Base-by-base conservation (phyloP, 2,113 vertebrate species). In the Casuarius casuarius region DNA sequence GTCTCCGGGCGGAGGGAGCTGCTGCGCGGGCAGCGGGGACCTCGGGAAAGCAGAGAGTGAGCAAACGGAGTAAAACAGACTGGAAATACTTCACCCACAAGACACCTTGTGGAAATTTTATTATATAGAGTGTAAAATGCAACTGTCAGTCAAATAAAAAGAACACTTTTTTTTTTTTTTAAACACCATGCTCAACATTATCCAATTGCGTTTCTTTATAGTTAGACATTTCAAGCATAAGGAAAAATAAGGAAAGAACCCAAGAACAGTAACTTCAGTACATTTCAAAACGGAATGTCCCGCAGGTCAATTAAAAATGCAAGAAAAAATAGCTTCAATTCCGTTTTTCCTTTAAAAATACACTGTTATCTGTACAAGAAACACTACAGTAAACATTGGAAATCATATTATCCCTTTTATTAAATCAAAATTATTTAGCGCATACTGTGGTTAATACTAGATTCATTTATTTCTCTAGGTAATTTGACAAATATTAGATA, bases 401-500 rank as follows among this genome's bases (percentile, higher is more conserved):
- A 99, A 99, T 99, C 99, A 99, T 98, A 98, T 97, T 98, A 99
- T 99, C 99, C 99, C 99, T 99, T 99, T 99, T 99, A 99, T 99
- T 99, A 99, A 99, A 98, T 99, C 99, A 98, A 98, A 97, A 96
- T 98, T 97, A 97, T 98, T 98, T 96, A 97, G 97, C 93, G 95
- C 98, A 98, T 98, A 98, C 98, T 98, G 98, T 98, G 98, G 99
- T 99, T 99, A 99, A 99, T 99, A 99, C 99, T 99, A 99, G 98
- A 98, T 99, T 99, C 97, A 98, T 98, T 98, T 98, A 95, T 98
- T 95, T 98, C 97, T 98, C 98, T 98, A 98, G 98, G 98, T 98
- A 98, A 99, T 99, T 98, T 98, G 98, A 99, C 98, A 99, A 99
- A 99, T 99, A 99, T 99, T 99, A 99, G 98, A 98, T 98, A 99